Evolutionary conservation across 2,113 vertebrate genomes (phyloP).

Genomic region (Ceratotherium simum): DNA sequence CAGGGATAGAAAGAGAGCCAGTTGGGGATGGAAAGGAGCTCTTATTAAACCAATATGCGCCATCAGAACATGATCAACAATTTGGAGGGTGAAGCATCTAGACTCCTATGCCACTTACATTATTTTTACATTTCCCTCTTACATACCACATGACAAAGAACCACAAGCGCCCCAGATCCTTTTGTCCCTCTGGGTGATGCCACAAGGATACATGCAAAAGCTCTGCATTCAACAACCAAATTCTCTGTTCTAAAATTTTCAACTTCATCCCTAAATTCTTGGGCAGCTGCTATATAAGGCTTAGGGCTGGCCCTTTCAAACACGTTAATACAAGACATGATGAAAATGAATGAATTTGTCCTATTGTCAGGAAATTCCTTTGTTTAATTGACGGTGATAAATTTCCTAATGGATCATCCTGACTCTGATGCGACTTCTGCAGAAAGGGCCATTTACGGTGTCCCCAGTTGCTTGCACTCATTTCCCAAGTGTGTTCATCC

Average conservation of each 20-base stretch:
- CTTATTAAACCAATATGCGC: slow-evolving; percentile 54
- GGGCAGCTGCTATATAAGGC: slow-evolving; percentile 41
- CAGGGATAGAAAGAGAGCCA: slow-evolving; percentile 23
- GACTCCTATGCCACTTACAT: neutral
- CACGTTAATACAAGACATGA: slow-evolving; percentile 51
- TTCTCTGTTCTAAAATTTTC: slow-evolving; percentile 28
- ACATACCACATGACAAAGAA: slow-evolving; percentile 54
- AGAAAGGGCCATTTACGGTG: neutral
- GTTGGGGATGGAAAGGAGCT: neutral
- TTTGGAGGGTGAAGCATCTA: neutral
- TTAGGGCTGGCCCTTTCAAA: slow-evolving; percentile 63
- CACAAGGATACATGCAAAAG: slow-evolving; percentile 4
- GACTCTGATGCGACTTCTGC: neutral
- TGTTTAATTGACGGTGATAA: slow-evolving; percentile 38
- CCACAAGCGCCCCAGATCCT: slow-evolving; percentile 52
- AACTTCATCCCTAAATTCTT: slow-evolving; percentile 34
- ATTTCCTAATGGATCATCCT: slow-evolving; percentile 47
- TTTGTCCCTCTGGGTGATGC: slow-evolving; percentile 33
- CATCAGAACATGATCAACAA: slow-evolving; percentile 13
- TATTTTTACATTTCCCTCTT: neutral
- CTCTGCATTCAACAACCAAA: slow-evolving; percentile 16
- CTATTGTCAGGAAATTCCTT: slow-evolving; percentile 61
- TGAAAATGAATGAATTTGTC: neutral
- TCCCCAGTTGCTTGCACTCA: neutral
- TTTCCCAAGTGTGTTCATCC: neutral